Base-by-base conservation (phyloP, 2,113 vertebrate species). In the Hydrochoerus hydrochaeris region DNA sequence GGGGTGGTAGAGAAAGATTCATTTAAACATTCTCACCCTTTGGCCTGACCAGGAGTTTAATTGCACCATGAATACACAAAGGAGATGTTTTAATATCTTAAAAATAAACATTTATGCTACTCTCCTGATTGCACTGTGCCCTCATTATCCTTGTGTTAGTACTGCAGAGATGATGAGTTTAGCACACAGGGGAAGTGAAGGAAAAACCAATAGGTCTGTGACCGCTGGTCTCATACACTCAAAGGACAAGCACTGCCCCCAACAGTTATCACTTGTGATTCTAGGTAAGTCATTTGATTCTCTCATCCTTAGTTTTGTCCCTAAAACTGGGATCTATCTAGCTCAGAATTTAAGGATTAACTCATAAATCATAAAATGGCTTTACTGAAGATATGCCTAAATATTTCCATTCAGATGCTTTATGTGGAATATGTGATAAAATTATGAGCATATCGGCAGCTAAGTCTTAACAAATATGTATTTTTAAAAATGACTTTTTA, bases 1-100 rank as follows among this genome's bases (percentile, higher is more conserved):
- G 97, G 81, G 97, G 77, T 90, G 92, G 95, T 44, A 84, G 82
- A 96, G 96, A 89, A 97, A 98, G 30, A 97, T 92, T 98, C 98
- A 97, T 98, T 98, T 98, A 98, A 97, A 97, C 97, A 98, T 93
- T 94, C 94, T 99, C 98, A 98, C 97, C 98, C 98, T 98, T 91
- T 98, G 98, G 97, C 98, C 98, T 97, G 88, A 81, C 95, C 94
- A 67, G 96, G 92, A 98, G 98, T 88, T 98, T 98, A 98, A 99
- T 98, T 97, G 69, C 96, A 65, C 30, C 14, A 46, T 80, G 95
- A 97, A 97, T 92, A 84, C 32, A 63, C 91, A 96, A 94, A 14
- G 46, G 95, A 92, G 20, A 88, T 2, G 3, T 89, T 87, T 82
- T 83, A 95, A 97, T 93, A 52, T 10, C 77, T 95, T 85, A 90